phyloP scores from a whole-genome alignment of 1,140 invertebrate genomes.

The Brachionus koreanus region DNA sequence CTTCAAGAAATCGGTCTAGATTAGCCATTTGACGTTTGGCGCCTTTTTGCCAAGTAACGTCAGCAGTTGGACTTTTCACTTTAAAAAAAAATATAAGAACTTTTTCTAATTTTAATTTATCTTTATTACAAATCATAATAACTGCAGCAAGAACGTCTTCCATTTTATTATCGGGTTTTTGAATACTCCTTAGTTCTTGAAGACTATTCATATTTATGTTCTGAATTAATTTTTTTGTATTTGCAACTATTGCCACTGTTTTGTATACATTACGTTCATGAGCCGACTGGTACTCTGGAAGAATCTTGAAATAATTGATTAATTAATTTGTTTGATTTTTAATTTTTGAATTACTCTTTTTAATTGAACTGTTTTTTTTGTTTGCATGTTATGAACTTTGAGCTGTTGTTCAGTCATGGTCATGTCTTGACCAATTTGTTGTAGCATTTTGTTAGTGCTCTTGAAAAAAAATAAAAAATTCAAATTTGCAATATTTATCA shows the following conservation, averaged over 20 bases:
- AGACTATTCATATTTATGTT: conserved; percentile 54
- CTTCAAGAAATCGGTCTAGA: conserved; percentile 57
- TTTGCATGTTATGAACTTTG: conserved; percentile 49
- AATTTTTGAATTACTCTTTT: conserved; percentile 54
- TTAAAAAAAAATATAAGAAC: conserved; percentile 35
- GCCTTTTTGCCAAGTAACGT: conserved; percentile 59
- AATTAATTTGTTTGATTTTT: conserved; percentile 45
- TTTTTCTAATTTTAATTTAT: not conserved
- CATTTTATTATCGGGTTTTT: conserved; percentile 55
- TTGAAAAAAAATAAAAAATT: conserved; percentile 45
- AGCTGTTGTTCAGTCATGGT: conserved; percentile 58
- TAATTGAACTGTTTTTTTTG: conserved; percentile 47
- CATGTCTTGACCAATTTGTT: conserved; percentile 58
- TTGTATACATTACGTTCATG: conserved; percentile 58
- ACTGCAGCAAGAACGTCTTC: conserved; percentile 57
- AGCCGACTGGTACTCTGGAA: conserved; percentile 58
- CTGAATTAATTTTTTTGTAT: conserved; percentile 58
- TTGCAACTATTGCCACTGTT: conserved; percentile 56
- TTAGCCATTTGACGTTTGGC: conserved; percentile 59
- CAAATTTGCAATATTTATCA: not conserved
- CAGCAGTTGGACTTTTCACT: conserved; percentile 57
- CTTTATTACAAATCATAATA: conserved; percentile 56
- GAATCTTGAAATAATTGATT: conserved; percentile 45
- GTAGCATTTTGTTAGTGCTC: conserved; percentile 55
- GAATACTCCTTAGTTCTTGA: conserved; percentile 54